Evolutionary conservation across 2,113 vertebrate genomes (phyloP).

Genomic region (Lanius ludovicianus): DNA sequence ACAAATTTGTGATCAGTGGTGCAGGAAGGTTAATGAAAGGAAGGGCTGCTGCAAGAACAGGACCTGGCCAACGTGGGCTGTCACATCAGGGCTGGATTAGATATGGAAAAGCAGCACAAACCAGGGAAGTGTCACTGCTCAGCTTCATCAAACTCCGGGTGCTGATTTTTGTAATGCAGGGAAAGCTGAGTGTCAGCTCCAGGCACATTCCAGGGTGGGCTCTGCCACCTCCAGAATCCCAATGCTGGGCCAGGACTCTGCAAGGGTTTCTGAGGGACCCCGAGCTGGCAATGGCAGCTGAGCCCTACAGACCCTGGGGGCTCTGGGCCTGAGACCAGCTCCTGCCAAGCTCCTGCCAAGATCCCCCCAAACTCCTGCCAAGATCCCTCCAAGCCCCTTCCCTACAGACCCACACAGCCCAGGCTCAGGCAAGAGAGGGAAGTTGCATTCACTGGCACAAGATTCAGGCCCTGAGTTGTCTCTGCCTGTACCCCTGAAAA

Average conservation of each 20-base stretch:
- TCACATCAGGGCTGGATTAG: conserved; percentile 40
- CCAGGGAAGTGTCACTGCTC: conserved; percentile 8
- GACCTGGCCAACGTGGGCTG: conserved; percentile 3
- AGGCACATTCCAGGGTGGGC: background rate
- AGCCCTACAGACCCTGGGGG: background rate
- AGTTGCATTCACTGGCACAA: background rate
- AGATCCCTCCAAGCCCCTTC: background rate
- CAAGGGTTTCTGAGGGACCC: background rate
- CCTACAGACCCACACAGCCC: fast-evolving
- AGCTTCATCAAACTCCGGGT: conserved; percentile 1
- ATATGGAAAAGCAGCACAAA: background rate
- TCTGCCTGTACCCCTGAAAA: background rate
- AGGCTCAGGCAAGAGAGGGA: background rate
- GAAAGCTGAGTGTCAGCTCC: background rate
- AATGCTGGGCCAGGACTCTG: background rate
- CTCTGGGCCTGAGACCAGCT: background rate
- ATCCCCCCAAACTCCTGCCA: background rate
- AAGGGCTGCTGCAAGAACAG: conserved; percentile 22
- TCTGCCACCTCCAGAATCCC: background rate
- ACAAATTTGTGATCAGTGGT: conserved; percentile 75
- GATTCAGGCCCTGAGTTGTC: background rate
- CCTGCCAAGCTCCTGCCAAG: background rate
- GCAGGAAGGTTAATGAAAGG: conserved; percentile 74
- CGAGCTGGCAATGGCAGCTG: background rate
- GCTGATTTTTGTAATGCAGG: conserved; percentile 42